phyloP scores from a whole-genome alignment of 2,113 vertebrate species.

The Gila orcuttii region DNA sequence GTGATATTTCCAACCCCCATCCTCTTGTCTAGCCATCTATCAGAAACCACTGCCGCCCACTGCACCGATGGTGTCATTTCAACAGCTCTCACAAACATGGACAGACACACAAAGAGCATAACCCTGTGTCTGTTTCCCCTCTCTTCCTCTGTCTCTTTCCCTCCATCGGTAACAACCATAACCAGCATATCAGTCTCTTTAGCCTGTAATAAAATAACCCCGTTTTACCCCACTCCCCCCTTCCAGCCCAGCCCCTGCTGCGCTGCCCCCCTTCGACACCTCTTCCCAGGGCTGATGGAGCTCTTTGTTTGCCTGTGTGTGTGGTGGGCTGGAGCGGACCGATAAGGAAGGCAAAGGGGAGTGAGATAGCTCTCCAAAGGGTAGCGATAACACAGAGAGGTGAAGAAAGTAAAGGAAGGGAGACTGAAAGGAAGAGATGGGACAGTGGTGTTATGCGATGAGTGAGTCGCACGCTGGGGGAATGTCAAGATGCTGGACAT shows the following conservation, averaged over 20 bases:
- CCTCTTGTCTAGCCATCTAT: constrained; percentile 16
- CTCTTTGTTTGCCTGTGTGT: constrained; percentile 55
- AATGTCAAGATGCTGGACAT: constrained; percentile 47
- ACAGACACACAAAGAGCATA: background rate
- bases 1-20: background rate
- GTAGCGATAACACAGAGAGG: constrained; percentile 53
- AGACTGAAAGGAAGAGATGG: constrained; percentile 39
- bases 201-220: constrained; percentile 30
- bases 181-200: constrained; percentile 31
- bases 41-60: background rate
- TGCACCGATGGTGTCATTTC: constrained; percentile 6
- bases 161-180: constrained; percentile 5
- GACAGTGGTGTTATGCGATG: constrained; percentile 34
- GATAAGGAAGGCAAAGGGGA: constrained; percentile 54
- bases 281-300: constrained; percentile 42
- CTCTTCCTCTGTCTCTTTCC: background rate
- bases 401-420: constrained; percentile 42
- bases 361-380: constrained; percentile 56
- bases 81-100: background rate
- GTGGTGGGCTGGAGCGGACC: constrained; percentile 53
- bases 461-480: constrained; percentile 38
- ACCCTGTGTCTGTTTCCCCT: background rate
- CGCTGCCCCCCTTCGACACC: constrained; percentile 44
- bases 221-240: constrained; percentile 30
- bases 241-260: constrained; percentile 31